Evolutionary conservation across 2,888 invertebrate genomes (phyloP).

Genomic region (Strigamia crassipes): DNA sequence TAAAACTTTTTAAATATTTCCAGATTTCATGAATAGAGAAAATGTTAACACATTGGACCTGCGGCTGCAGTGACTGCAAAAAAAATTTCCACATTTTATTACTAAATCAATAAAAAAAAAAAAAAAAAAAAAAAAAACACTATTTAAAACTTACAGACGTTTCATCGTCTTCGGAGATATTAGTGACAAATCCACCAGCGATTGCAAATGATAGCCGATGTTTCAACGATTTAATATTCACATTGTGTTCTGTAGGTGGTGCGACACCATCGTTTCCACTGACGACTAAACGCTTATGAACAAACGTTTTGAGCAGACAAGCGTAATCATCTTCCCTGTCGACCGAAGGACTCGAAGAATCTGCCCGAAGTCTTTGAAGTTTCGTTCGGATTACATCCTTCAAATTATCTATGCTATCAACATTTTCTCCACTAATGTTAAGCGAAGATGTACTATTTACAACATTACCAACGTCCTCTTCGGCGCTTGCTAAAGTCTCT

Average conservation of each 20-base stretch:
- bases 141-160: constrained; percentile 8
- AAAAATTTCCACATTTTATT: not conserved
- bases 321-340: constrained; percentile 36
- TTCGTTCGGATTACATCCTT: constrained; percentile 43
- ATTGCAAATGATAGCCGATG: constrained; percentile 46
- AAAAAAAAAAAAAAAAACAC: not conserved
- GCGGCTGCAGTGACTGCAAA: constrained; percentile 45
- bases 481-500: not conserved
- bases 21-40: constrained; percentile 48
- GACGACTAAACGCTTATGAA: not conserved
- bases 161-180: constrained; percentile 32
- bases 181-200: constrained; percentile 33
- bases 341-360: constrained; percentile 35
- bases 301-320: constrained; percentile 36
- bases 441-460: not conserved
- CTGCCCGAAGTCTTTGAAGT: constrained; percentile 37
- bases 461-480: not conserved
- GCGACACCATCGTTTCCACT: not conserved
- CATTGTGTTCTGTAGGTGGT: constrained; percentile 20
- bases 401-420: constrained; percentile 34
- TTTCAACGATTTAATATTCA: constrained; percentile 44
- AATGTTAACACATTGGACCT: constrained; percentile 47
- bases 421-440: constrained; percentile 1
- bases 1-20: constrained; percentile 47
- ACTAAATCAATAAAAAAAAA: not conserved